phyloP scores from a whole-genome alignment of 2,888 invertebrate species.

The Ormyrus thymus region DNA sequence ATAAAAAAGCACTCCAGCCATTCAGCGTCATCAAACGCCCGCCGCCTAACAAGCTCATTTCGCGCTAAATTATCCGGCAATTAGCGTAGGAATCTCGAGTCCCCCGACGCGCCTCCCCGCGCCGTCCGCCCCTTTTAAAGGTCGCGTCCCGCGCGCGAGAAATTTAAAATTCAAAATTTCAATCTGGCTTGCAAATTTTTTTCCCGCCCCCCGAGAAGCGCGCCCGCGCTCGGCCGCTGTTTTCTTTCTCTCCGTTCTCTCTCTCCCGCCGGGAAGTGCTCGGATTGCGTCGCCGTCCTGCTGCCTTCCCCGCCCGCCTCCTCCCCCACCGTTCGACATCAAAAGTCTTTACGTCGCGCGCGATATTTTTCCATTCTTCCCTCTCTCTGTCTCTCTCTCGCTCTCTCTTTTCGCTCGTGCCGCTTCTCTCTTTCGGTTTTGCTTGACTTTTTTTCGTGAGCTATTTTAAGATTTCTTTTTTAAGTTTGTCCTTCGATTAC shows the following conservation, averaged over 20 bases:
- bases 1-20: too few species aligned
- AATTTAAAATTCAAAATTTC: constrained; percentile 78
- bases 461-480: too few species aligned
- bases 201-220: constrained; percentile 60
- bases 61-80: constrained; percentile 68
- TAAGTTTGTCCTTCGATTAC: too few species aligned
- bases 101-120: too few species aligned
- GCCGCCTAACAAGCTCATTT: constrained; percentile 49
- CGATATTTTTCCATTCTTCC: constrained; percentile 60
- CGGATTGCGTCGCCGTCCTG: constrained; percentile 35
- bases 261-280: constrained; percentile 39
- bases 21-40: constrained; percentile 26
- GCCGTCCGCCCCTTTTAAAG: constrained; percentile 66
- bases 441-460: neutral
- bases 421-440: neutral
- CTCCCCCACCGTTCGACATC: constrained; percentile 64
- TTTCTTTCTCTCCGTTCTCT: neutral
- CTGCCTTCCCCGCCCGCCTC: neutral
- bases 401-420: constrained; percentile 17
- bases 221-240: constrained; percentile 45
- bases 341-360: constrained; percentile 71
- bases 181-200: constrained; percentile 78
- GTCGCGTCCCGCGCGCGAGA: constrained; percentile 63
- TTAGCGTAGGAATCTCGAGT: too few species aligned
- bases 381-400: constrained; percentile 53